Base-by-base conservation (phyloP, 2,888 invertebrate species). In the Hemithea aestivaria region DNA sequence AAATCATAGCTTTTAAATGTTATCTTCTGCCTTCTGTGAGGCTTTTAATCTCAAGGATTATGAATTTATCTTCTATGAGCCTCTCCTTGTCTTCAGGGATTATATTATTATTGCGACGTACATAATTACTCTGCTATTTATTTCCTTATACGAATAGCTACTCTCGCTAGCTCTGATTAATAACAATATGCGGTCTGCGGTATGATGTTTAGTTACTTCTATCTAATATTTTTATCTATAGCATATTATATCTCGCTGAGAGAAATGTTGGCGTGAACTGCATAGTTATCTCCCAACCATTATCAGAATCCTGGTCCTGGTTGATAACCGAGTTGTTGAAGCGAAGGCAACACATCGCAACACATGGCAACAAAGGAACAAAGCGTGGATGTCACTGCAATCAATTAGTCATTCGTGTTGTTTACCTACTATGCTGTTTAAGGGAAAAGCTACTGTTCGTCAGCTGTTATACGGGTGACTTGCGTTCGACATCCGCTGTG, bases 311-410 rank as follows among this genome's bases (percentile, higher is more conserved):
- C 58, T 51, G 48, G 45, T 56, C 49, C 58, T 51, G 48, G 45
- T 50, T 42, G 57, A 63, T 60, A 58, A 45, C 28, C 43, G 42
- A 35, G 38, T 27, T 45, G 49, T n/a, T n/a, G n/a, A n/a, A n/a
- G 45, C 34, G 47, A 34, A 30, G 23, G 30, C 30, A 28, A 34
- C 51, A 61, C 58, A 67, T 48, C 49, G 49, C 50, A 51, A 56
- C 56, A 48, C 57, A 53, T 68, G 62, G 57, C 62, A 66, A 84
- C 84, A 83, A 83, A 83, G 75, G 71, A 71, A 83, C 79, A 81
- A 81, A 80, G 83, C 68, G 61, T 65, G 61, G 31, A 31, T 59
- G 57, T 61, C 63, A 60, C 66, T 66, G 45, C 73, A 67, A 66
- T 59, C 59, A 75, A 76, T 84, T 83, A 84, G 71, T 83, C 84